Evolutionary conservation across 2,888 invertebrate genomes (phyloP).

Genomic region (Macroteleia sp.): DNA sequence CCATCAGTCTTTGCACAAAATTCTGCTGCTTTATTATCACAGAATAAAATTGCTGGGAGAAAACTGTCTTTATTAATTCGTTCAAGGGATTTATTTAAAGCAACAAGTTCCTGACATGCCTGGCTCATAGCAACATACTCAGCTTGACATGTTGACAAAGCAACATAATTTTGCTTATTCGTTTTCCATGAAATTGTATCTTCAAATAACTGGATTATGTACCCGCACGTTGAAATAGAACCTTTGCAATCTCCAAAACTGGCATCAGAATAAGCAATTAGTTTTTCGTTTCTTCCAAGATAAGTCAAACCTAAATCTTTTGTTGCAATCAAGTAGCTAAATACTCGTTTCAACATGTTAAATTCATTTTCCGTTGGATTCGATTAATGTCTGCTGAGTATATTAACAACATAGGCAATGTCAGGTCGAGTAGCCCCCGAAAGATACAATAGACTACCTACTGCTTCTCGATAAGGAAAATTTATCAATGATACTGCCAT

Average conservation of each 20-base stretch:
- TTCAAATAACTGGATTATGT: constrained; percentile 50
- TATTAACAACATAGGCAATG: constrained; percentile 10
- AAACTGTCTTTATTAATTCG: constrained; percentile 43
- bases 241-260: constrained; percentile 63
- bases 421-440: constrained; percentile 30
- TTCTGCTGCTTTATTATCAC: constrained; percentile 36
- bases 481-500: constrained; percentile 35
- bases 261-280: constrained; percentile 63
- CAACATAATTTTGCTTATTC: not conserved
- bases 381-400: constrained; percentile 9
- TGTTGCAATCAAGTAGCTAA: constrained; percentile 5
- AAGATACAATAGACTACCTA: constrained; percentile 62
- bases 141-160: constrained; percentile 31
- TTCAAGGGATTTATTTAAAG: constrained; percentile 53
- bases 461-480: no score
- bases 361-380: constrained; percentile 53
- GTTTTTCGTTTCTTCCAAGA: constrained; percentile 10
- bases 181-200: constrained; percentile 58
- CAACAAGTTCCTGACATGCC: constrained; percentile 61
- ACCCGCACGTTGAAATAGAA: constrained; percentile 55
- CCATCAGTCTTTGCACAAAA: constrained; percentile 52
- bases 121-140: constrained; percentile 10
- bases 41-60: constrained; percentile 29
- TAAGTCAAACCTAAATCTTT: constrained; percentile 20
- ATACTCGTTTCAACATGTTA: constrained; percentile 18